Evolutionary conservation across 2,113 vertebrate species (phyloP), one percentile per base, ranked within the genome.

Genomic region (Aphyosemion australe): DNA sequence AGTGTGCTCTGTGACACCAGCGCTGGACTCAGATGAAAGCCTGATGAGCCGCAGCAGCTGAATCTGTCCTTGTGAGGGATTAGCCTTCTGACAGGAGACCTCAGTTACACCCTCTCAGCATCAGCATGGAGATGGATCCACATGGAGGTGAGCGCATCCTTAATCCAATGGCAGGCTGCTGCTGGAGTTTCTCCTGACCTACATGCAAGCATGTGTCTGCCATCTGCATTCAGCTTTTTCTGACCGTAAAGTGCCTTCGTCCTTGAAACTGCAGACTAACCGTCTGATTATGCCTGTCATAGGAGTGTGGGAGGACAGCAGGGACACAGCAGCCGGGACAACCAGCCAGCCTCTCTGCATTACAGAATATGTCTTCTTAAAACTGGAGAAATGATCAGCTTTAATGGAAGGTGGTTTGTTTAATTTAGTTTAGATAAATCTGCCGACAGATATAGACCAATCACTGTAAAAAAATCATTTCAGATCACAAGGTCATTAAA

Each of bases 11-110:
- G 41, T 74, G 83, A 79, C 75, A 75, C 75, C 80, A 80, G 62
- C 43, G 37, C 67, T 78, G 72, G 72, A 68, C 70, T 55, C 26
- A 62, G 81, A 87, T 87, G 80, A 87, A 87, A 87, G 84, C 73
- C 26, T 10, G 63, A 66, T 55, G 64, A 64, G 74, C 67, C 14
- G 55, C 54, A 9, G 67, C 16, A 48, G 79, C 76, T 85, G 80
- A 84, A 82, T 86, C 57, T 61, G 83, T 81, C 74, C 69, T 61
- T 61, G 71, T 56, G 67, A 80, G 52, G 82, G 82, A 86, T 86
- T 84, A 86, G 74, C 32, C 56, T 61, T 78, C 61, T 74, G 77
- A 86, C 80, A 78, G 72, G 48, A 58, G 65, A 61, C 72, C 78
- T 79, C 74, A 65, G 76, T 79, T 77, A 78, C 84, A 78, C 79